Conservation (phyloP, 2,888 invertebrate species). For the Acrobasis repandana region DNA sequence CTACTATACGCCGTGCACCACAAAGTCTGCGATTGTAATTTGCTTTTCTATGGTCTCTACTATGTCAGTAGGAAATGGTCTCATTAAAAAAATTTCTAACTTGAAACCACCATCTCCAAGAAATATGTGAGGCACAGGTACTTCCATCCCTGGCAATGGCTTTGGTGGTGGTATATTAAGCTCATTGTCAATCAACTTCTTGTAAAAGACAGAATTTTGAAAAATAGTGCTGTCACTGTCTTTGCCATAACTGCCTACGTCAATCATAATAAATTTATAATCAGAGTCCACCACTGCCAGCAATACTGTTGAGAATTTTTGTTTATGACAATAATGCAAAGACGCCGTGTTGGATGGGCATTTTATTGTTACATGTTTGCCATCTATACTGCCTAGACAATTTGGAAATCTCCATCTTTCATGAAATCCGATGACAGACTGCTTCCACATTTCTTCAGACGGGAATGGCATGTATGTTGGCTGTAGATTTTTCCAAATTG, state of each 20-base stretch:
- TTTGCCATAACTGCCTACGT: background rate
- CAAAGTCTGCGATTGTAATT: background rate
- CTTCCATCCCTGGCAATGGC: background rate
- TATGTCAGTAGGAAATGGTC: background rate
- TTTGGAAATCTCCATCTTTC: background rate
- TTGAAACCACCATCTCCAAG: background rate
- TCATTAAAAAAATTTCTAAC: background rate
- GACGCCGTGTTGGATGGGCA: background rate
- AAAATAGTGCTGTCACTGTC: background rate
- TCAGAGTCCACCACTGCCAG: background rate
- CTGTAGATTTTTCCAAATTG: background rate
- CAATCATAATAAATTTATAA: constrained; percentile 3
- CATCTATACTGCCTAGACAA: background rate
- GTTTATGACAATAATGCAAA: background rate
- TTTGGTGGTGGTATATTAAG: background rate
- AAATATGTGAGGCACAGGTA: background rate
- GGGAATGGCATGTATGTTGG: constrained; percentile 1
- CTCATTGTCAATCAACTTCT: background rate
- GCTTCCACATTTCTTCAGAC: background rate
- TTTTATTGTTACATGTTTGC: background rate
- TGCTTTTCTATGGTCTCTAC: background rate
- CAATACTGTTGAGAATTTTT: background rate
- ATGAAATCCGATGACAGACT: background rate
- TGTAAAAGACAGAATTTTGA: background rate
- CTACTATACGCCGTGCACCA: background rate